Conservation (phyloP, 2,888 invertebrate genomes). For the Agrotis clavis region DNA sequence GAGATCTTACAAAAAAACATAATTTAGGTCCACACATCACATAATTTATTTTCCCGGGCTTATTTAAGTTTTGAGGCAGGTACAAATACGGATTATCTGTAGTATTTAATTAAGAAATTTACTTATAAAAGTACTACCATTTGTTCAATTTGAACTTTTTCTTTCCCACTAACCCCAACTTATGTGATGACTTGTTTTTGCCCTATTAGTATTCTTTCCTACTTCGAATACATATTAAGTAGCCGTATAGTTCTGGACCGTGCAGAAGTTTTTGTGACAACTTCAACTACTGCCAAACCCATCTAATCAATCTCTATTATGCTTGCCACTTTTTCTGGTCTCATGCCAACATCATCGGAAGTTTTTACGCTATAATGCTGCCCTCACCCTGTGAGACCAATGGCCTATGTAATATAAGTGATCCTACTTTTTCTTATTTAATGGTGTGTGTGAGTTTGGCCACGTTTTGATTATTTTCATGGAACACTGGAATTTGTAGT, state of each 20-base stretch:
- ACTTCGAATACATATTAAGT: constrained; percentile 32
- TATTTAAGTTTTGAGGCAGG: neutral
- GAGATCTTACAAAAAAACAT: no score
- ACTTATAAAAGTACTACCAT: no score
- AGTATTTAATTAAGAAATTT: neutral
- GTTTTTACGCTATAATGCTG: constrained; percentile 53
- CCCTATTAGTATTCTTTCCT: neutral
- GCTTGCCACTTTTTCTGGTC: constrained; percentile 57
- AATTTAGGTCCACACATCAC: no score
- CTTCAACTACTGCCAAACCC: constrained; percentile 44
- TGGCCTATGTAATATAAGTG: constrained; percentile 49
- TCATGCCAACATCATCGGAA: constrained; percentile 56
- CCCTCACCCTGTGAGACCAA: constrained; percentile 45
- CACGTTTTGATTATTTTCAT: constrained; percentile 28
- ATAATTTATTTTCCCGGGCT: no score
- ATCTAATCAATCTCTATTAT: constrained; percentile 60
- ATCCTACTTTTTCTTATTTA: constrained; percentile 42
- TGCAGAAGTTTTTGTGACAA: constrained; percentile 29
- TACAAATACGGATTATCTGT: no score
- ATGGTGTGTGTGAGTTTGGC: constrained; percentile 25
- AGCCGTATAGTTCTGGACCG: constrained; percentile 26
- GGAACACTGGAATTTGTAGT: constrained; percentile 9
- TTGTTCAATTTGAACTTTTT: neutral
- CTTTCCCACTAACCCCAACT: neutral
- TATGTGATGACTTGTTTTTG: neutral